Evolutionary conservation across 1,140 invertebrate genomes (phyloP).

Genomic region (Oryctes rhinoceros): DNA sequence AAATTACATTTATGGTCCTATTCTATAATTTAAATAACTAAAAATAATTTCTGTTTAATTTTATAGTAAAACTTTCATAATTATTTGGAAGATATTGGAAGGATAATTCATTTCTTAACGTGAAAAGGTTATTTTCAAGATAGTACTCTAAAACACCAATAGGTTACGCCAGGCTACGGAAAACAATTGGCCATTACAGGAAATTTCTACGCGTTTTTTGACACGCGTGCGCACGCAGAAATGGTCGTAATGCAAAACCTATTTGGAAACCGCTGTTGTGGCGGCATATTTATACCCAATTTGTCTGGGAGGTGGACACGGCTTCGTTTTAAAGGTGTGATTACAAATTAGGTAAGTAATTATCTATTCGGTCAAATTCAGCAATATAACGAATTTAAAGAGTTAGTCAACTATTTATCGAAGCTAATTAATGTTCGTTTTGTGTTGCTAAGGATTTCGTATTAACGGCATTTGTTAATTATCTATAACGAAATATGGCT

Average conservation of each 20-base stretch:
- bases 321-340: slow-evolving; percentile 27
- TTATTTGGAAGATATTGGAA: too few species aligned
- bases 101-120: too few species aligned
- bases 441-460: not conserved
- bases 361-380: not conserved
- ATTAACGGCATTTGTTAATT: slow-evolving; percentile 8
- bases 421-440: not conserved
- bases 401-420: not conserved
- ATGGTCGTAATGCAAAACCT: slow-evolving; percentile 34
- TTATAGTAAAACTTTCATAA: too few species aligned
- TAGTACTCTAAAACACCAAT: slow-evolving; percentile 1
- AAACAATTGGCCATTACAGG: slow-evolving; percentile 13
- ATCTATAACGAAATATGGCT: not conserved
- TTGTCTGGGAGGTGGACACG: slow-evolving; percentile 21
- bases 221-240: slow-evolving; percentile 35
- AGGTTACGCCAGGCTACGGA: slow-evolving; percentile 20
- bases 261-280: slow-evolving; percentile 23
- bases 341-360: slow-evolving; percentile 36
- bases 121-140: too few species aligned
- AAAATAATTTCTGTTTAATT: too few species aligned
- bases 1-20: too few species aligned
- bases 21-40: too few species aligned
- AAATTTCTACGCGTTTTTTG: slow-evolving; percentile 20
- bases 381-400: not conserved
- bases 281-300: slow-evolving; percentile 12